A percentile compares a stretch with the other conserved stretches of the same genome.
Evolutionary conservation across 2,888 invertebrate genomes (phyloP).

Genomic region (Cerceris rybyensis): DNA sequence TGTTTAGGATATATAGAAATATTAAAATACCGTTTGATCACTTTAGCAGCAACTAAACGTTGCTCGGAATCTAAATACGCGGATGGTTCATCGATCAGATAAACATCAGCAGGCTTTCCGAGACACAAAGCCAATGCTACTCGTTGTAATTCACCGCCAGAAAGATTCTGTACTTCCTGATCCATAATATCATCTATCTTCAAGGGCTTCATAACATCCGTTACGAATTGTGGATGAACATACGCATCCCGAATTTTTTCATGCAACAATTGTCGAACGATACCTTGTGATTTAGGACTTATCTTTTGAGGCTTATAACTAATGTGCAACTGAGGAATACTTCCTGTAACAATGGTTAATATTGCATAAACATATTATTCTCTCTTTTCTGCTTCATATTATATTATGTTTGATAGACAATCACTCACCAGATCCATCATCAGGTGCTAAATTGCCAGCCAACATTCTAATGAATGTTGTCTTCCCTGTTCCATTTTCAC

Average conservation of each 20-base stretch:
- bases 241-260: slow-evolving; percentile 99
- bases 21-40: slow-evolving; percentile 92
- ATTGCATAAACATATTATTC: background rate
- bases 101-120: slow-evolving; percentile 99
- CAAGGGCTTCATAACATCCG: slow-evolving; percentile 99
- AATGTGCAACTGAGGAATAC: slow-evolving; percentile 95
- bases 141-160: slow-evolving; percentile 99
- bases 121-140: slow-evolving; percentile 98
- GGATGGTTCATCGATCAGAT: slow-evolving; percentile 99
- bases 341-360: slow-evolving; percentile 81
- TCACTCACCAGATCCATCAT: slow-evolving; percentile 87
- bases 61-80: slow-evolving; percentile 99
- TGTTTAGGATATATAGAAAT: slow-evolving; percentile 47
- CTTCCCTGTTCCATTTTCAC: slow-evolving; percentile 99
- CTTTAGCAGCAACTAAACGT: slow-evolving; percentile 99
- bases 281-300: slow-evolving; percentile 97
- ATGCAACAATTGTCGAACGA: slow-evolving; percentile 95
- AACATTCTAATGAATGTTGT: slow-evolving; percentile 99
- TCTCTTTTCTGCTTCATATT: background rate
- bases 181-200: slow-evolving; percentile 98
- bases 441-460: slow-evolving; percentile 96
- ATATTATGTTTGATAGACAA: slow-evolving; percentile 8
- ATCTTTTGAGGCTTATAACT: slow-evolving; percentile 99
- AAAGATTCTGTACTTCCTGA: slow-evolving; percentile 98
- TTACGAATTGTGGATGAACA: slow-evolving; percentile 98